Conservation (phyloP, 1,140 invertebrate species). For the Zophobas morio region DNA sequence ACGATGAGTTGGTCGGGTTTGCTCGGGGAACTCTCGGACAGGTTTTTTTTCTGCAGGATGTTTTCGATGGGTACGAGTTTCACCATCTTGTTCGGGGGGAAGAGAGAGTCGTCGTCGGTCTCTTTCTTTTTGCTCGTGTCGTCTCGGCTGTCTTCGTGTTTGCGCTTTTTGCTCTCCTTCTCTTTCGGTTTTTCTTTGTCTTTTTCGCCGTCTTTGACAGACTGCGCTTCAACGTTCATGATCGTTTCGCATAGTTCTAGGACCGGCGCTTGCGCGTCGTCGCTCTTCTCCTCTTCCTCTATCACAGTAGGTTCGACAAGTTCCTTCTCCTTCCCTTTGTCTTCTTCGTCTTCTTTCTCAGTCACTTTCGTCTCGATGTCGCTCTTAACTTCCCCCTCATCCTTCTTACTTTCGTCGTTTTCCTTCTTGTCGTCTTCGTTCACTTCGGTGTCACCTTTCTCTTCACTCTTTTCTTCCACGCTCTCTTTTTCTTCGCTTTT, state of each 20-base stretch:
- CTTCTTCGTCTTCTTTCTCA: too few relatives aligned
- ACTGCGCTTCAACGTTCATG: background rate
- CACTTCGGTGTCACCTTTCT: slow-evolving; percentile 12
- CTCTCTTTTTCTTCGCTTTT: background rate
- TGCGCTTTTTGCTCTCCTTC: slow-evolving; percentile 8
- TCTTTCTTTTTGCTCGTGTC: background rate
- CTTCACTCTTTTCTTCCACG: slow-evolving; percentile 37
- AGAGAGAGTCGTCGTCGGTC: slow-evolving; percentile 14
- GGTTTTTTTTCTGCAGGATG: slow-evolving; percentile 42
- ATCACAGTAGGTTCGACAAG: too few relatives aligned
- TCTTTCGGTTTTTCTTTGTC: slow-evolving; percentile 11
- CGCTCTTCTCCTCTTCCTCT: too few relatives aligned
- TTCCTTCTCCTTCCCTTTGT: too few relatives aligned
- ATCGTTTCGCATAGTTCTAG: background rate
- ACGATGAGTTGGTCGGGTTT: slow-evolving; percentile 29
- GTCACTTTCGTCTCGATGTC: too few relatives aligned
- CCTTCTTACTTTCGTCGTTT: background rate
- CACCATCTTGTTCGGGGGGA: slow-evolving; percentile 33
- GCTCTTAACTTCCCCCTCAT: background rate
- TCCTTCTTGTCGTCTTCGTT: background rate
- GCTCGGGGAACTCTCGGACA: slow-evolving; percentile 19
- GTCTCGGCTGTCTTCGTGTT: slow-evolving; percentile 20
- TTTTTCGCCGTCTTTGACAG: background rate
- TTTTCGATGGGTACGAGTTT: slow-evolving; percentile 28
- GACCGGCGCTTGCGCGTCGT: too few relatives aligned